Evolutionary conservation across 2,888 invertebrate species (phyloP).

Genomic region (Prenolepis imparis): DNA sequence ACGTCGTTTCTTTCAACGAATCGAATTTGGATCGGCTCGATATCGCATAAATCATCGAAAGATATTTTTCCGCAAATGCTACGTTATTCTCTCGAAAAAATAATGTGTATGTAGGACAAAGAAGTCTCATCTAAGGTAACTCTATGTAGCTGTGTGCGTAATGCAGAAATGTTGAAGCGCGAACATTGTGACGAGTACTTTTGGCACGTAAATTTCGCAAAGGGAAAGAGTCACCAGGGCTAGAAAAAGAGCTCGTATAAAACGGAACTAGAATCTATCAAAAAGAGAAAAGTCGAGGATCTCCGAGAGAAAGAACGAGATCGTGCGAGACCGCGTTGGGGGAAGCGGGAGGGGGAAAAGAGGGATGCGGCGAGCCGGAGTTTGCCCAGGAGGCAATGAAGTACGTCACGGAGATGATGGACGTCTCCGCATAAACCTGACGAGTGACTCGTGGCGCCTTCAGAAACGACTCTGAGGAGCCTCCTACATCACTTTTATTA

Average conservation of each 20-base stretch:
- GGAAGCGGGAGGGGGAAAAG: slow-evolving; percentile 54
- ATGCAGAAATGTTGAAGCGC: slow-evolving; percentile 34
- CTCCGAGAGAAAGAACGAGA: slow-evolving; percentile 42
- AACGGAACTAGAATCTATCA: slow-evolving; percentile 56
- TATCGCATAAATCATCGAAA: neutral
- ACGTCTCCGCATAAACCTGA: slow-evolving; percentile 86
- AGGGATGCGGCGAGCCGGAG: slow-evolving; percentile 78
- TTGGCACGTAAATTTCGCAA: slow-evolving; percentile 29
- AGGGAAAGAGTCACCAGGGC: slow-evolving; percentile 57
- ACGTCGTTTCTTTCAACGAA: neutral
- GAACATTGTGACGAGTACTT: slow-evolving; percentile 38
- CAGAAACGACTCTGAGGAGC: slow-evolving; percentile 87
- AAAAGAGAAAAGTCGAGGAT: slow-evolving; percentile 53
- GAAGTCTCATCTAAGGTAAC: slow-evolving; percentile 29
- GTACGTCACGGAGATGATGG: slow-evolving; percentile 86
- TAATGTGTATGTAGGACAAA: neutral
- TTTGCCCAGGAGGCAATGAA: slow-evolving; percentile 85
- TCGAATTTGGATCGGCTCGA: neutral
- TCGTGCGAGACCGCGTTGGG: slow-evolving; percentile 32
- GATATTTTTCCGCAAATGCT: neutral
- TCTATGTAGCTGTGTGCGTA: slow-evolving; percentile 20
- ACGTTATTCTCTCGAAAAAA: neutral
- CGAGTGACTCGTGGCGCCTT: slow-evolving; percentile 87
- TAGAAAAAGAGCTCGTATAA: slow-evolving; percentile 57
- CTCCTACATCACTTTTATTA: slow-evolving; percentile 87